Percentiles rank a stretch among this genome's conserved stretches.
phyloP scores from a whole-genome alignment of 2,888 invertebrate species.

The Eristalis pertinax region DNA sequence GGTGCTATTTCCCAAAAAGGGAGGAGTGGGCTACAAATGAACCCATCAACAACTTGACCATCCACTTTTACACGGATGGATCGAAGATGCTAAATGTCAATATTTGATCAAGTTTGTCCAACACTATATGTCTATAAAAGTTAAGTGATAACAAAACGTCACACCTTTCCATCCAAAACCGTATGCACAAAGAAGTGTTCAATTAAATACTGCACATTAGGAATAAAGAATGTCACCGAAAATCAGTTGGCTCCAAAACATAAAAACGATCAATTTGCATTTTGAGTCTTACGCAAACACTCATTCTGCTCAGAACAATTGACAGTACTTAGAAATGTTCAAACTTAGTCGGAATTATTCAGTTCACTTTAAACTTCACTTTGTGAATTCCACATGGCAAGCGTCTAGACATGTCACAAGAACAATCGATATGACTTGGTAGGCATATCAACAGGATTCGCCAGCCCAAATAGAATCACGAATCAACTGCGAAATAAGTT shows the following conservation, averaged over 20 bases:
- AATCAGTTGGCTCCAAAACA: neutral
- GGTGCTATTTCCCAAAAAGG: too few relatives aligned
- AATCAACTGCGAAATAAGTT: neutral
- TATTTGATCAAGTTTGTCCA: too few relatives aligned
- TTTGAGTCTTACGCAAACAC: neutral
- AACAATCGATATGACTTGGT: neutral
- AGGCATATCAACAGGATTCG: constrained; percentile 3
- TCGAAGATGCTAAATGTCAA: too few relatives aligned
- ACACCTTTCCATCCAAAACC: too few relatives aligned
- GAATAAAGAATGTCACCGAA: neutral
- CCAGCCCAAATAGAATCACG: neutral
- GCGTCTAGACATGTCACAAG: neutral
- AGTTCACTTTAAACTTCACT: neutral
- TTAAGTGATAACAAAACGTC: too few relatives aligned
- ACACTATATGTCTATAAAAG: too few relatives aligned
- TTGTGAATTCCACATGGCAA: neutral
- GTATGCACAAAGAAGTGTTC: neutral
- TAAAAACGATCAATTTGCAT: neutral
- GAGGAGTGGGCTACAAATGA: too few relatives aligned
- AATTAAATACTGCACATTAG: neutral
- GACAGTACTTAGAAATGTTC: neutral
- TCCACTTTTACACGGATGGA: too few relatives aligned
- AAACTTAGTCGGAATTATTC: neutral
- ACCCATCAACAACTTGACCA: too few relatives aligned
- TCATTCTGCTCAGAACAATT: neutral